Evolutionary conservation across 2,797 vertebrate species (phyloP).

Genomic region (Luscinia megarhynchos): DNA sequence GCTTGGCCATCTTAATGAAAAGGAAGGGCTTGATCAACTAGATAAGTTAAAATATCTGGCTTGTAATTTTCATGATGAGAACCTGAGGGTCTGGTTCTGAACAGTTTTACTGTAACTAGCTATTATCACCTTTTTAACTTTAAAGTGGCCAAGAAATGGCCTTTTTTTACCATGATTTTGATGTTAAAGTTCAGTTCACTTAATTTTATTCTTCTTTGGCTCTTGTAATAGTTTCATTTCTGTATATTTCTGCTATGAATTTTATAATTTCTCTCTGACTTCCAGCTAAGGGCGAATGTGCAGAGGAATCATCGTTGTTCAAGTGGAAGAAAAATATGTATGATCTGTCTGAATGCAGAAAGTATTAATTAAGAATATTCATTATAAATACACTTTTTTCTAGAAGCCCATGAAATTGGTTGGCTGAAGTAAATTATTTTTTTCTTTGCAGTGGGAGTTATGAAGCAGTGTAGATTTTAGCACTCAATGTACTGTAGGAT

Average conservation of each 20-base stretch:
- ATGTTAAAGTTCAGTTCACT: background rate
- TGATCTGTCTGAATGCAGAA: background rate
- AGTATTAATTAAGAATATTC: slow-evolving; percentile 8
- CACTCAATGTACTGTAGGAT: background rate
- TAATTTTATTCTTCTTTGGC: background rate
- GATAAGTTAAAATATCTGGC: background rate
- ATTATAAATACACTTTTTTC: background rate
- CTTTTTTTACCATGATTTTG: background rate
- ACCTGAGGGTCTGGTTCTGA: background rate
- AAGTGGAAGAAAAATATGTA: background rate
- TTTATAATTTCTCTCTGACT: background rate
- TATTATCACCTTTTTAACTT: background rate
- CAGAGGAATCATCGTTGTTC: background rate
- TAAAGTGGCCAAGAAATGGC: background rate
- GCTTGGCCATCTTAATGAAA: background rate
- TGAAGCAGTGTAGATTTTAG: background rate
- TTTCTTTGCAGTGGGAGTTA: slow-evolving; percentile 10
- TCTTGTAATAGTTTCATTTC: background rate
- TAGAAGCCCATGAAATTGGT: background rate
- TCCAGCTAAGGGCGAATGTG: background rate
- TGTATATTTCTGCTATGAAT: background rate
- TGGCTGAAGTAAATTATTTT: background rate
- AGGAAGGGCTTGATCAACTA: background rate
- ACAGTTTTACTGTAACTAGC: background rate
- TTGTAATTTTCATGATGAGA: background rate